Evolutionary conservation across 2,113 vertebrate genomes (phyloP), one percentile per base, ranked within the genome.

Genomic region (Seriola quinqueradiata): DNA sequence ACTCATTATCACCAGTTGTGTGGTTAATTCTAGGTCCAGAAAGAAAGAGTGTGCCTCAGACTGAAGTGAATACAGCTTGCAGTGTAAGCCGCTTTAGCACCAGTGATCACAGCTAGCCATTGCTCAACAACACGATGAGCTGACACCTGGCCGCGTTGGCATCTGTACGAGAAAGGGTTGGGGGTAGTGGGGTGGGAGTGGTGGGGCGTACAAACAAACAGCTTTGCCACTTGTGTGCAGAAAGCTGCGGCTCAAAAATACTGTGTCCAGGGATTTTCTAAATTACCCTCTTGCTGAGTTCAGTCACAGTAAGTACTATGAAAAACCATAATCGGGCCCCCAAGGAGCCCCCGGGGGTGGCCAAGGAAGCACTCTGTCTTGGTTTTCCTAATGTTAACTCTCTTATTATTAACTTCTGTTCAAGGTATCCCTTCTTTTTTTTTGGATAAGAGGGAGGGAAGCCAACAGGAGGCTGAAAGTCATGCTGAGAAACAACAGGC

Each of bases 321-420:
- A 84, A 73, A 85, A 90, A 87, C 86, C 86, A 84, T 87, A 90
- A 90, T 83, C 67, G 34, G 71, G 86, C 85, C 76, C 63, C 70
- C 8, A 61, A 63, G 81, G 66, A 40, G 84, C 71, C 54, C 75
- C 75, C 28, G 58, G 52, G 73, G 87, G 83, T 68, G 75, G 88
- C 55, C 4, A 17, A 44, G 28, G 70, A 84, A 72, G 60, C 75
- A 50, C 76, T 92, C 76, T 7, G 40, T 92, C 88, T 87, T 85
- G 65, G 67, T 89, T 88, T 86, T 34, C 83, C 68, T 88, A 86
- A 89, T 88, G 70, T 73, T 92, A 90, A 90, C 92, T 76, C 83
- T 84, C 83, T 64, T 64, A 54, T 92, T 92, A 92, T 93, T 84
- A 89, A 86, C 87, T 92, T 90, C 88, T 75, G 85, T 80, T 88